Conservation (phyloP, 2,113 vertebrate species). For the Tragelaphus strepsiceros region DNA sequence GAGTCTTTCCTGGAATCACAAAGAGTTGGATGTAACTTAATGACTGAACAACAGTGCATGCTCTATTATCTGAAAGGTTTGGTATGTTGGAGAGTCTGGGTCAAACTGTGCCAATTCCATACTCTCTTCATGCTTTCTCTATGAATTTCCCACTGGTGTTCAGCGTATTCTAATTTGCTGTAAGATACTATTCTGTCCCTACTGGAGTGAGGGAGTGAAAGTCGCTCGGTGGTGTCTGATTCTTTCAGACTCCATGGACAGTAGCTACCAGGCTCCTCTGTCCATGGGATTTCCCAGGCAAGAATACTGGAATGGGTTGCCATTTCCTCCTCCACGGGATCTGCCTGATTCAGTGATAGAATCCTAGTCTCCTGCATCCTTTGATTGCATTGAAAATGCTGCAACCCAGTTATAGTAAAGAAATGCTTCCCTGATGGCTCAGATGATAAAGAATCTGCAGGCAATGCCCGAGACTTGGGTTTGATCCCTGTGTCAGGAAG, state of each 20-base stretch:
- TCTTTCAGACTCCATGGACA: not conserved
- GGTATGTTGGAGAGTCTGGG: not conserved
- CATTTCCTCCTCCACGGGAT: not conserved
- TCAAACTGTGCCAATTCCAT: not conserved
- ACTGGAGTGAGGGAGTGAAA: not conserved
- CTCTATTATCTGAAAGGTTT: slow-evolving; percentile 37
- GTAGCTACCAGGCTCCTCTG: not conserved
- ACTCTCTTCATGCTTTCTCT: not conserved
- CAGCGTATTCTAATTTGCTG: not conserved
- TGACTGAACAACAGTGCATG: not conserved
- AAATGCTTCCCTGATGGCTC: not conserved
- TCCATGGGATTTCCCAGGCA: not conserved
- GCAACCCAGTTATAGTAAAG: not conserved
- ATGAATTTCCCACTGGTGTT: not conserved
- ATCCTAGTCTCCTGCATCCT: not conserved
- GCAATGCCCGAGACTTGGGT: not conserved
- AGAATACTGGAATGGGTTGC: not conserved
- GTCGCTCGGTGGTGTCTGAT: not conserved
- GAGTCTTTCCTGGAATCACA: not conserved
- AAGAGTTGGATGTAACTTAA: not conserved
- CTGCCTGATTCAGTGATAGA: not conserved
- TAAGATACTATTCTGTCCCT: not conserved
- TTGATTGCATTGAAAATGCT: not conserved
- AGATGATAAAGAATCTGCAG: not conserved
- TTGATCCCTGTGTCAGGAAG: not conserved